Percentiles rank a stretch among this genome's conserved stretches.
phyloP scores from a whole-genome alignment of 2,113 vertebrate species.

The Daphoenositta chrysoptera region DNA sequence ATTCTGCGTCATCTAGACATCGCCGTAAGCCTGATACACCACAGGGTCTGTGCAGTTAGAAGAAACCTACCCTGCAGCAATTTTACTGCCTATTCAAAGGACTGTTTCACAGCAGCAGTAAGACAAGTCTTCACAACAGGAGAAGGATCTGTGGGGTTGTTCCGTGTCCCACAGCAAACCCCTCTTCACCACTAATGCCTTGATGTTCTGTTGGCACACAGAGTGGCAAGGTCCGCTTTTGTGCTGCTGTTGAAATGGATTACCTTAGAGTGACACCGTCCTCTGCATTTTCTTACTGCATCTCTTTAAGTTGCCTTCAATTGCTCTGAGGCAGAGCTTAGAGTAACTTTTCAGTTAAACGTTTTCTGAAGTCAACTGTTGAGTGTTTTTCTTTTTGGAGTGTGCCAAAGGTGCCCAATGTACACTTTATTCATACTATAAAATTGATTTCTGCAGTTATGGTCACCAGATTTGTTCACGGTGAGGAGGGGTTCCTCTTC shows the following conservation, averaged over 20 bases:
- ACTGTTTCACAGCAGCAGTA: not conserved
- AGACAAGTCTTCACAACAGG: rapidly evolving
- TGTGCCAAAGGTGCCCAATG: not conserved
- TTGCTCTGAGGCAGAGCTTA: not conserved
- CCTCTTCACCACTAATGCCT: not conserved
- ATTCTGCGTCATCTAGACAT: not conserved
- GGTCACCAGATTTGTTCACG: not conserved
- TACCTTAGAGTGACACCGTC: not conserved
- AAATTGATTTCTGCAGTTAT: not conserved
- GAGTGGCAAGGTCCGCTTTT: not conserved
- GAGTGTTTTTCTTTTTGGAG: not conserved
- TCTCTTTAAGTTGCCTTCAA: not conserved
- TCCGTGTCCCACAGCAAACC: not conserved
- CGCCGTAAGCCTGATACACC: not conserved
- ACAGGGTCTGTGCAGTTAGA: not conserved
- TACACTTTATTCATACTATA: not conserved
- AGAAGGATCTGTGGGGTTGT: not conserved
- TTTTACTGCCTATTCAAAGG: not conserved
- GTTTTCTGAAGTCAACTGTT: not conserved
- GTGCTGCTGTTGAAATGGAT: not conserved
- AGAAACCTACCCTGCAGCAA: not conserved
- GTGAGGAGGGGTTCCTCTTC: not conserved
- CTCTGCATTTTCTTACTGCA: not conserved
- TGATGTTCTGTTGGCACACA: not conserved
- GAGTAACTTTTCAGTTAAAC: not conserved